Evolutionary conservation across 2,113 vertebrate species (phyloP).

Genomic region (Calyptomena viridis): DNA sequence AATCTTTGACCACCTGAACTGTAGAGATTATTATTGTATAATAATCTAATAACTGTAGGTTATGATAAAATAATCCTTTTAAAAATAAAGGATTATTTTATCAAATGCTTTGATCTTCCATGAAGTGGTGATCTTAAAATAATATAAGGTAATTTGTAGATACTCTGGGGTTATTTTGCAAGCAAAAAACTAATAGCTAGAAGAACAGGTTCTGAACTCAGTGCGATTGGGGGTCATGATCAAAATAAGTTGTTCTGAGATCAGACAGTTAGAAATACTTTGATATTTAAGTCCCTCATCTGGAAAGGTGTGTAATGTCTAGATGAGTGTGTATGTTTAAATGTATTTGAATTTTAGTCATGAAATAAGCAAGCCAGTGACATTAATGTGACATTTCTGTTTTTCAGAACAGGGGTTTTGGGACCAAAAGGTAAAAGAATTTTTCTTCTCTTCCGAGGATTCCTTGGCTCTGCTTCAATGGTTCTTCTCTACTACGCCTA

Average conservation of each 20-base stretch:
- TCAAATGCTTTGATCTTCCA: not conserved
- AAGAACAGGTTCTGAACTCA: not conserved
- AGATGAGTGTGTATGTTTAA: not conserved
- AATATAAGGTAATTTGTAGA: not conserved
- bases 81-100: not conserved
- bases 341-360: not conserved
- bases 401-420: constrained; percentile 88
- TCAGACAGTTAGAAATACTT: not conserved
- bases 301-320: not conserved
- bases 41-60: too few relatives aligned
- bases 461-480: constrained; percentile 89
- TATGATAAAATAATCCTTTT: too few relatives aligned
- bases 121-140: not conserved
- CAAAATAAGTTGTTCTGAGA: not conserved
- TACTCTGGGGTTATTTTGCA: not conserved
- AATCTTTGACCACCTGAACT: not conserved
- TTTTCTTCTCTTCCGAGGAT: constrained; percentile 87
- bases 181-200: not conserved
- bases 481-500: constrained; percentile 92
- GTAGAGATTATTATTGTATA: not conserved
- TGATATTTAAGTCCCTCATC: not conserved
- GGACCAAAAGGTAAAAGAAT: constrained; percentile 88
- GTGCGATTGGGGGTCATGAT: not conserved
- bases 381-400: constrained; percentile 16
- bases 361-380: not conserved